Evolutionary conservation across 2,888 invertebrate genomes (phyloP).

Genomic region (Protodeltote pygarga): DNA sequence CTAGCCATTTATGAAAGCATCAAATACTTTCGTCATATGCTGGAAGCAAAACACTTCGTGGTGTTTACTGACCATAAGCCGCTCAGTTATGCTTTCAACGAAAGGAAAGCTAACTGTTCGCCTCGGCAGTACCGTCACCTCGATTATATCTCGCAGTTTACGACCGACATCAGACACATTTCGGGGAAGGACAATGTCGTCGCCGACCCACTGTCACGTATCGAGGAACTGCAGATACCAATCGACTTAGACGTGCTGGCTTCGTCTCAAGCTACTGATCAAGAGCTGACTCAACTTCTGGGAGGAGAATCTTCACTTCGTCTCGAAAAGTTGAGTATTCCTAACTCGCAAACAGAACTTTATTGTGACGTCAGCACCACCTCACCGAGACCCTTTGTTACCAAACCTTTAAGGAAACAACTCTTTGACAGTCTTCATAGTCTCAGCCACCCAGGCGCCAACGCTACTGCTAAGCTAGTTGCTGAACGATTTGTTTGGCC

Average conservation of each 20-base stretch:
- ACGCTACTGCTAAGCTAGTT: constrained; percentile 7
- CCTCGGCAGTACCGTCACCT: constrained; percentile 3
- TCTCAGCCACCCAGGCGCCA: too few relatives aligned
- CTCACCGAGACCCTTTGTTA: too few relatives aligned
- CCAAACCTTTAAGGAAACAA: too few relatives aligned
- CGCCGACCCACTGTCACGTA: constrained; percentile 7
- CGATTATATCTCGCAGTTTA: constrained; percentile 7
- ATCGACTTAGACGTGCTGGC: neutral
- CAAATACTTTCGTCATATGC: constrained; percentile 12
- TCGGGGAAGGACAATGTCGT: constrained; percentile 11
- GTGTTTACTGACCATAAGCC: constrained; percentile 26
- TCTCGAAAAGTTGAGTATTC: neutral
- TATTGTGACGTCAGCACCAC: too few relatives aligned
- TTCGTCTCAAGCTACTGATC: neutral
- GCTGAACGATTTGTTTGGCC: constrained; percentile 15
- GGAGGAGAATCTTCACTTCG: neutral
- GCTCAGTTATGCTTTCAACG: constrained; percentile 7
- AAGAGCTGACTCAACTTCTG: neutral
- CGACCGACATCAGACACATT: constrained; percentile 2
- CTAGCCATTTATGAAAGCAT: constrained; percentile 17
- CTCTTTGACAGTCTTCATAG: too few relatives aligned
- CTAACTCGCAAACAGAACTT: neutral
- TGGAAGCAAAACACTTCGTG: constrained; percentile 7
- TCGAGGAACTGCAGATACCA: constrained; percentile 1
- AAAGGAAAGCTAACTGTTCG: constrained; percentile 3